A percentile compares a stretch with the other conserved stretches of the same genome.
Conservation (phyloP, 2,888 invertebrate genomes). For the Ernsta delagoae region DNA sequence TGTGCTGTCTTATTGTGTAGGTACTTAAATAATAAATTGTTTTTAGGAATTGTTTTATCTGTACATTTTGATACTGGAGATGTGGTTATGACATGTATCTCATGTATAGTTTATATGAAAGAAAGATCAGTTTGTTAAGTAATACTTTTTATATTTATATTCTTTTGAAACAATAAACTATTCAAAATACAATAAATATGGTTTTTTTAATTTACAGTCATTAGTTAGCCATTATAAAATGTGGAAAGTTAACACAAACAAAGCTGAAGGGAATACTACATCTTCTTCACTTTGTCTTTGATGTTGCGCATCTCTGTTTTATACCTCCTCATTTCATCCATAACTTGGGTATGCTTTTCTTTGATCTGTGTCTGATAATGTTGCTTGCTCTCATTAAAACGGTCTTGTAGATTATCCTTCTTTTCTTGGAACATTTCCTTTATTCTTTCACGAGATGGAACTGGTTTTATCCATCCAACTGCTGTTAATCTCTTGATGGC, state of each 20-base stretch:
- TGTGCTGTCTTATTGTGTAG: constrained; percentile 79
- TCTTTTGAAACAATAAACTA: constrained; percentile 66
- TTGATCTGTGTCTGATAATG: constrained; percentile 74
- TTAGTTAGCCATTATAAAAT: constrained; percentile 17
- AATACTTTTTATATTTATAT: constrained; percentile 68
- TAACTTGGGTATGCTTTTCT: constrained; percentile 72
- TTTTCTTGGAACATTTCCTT: constrained; percentile 87
- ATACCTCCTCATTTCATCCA: constrained; percentile 81
- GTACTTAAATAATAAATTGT: constrained; percentile 61
- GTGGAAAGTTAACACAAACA: constrained; percentile 13
- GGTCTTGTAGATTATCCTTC: constrained; percentile 86
- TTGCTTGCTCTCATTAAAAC: constrained; percentile 83
- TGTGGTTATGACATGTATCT: constrained; percentile 75
- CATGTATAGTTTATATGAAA: constrained; percentile 47
- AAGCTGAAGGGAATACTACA: constrained; percentile 46
- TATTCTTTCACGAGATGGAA: constrained; percentile 87
- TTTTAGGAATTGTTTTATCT: constrained; percentile 55
- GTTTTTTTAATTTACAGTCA: constrained; percentile 38
- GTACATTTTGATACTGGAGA: constrained; percentile 75
- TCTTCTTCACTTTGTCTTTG: constrained; percentile 78
- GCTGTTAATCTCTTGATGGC: constrained; percentile 92
- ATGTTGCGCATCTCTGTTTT: constrained; percentile 77
- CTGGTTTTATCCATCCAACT: constrained; percentile 93
- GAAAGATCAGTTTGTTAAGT: constrained; percentile 46
- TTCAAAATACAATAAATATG: constrained; percentile 47